Evolutionary conservation across 2,113 vertebrate genomes (phyloP), one percentile per base, ranked within the genome.

Genomic region (Vidua macroura): DNA sequence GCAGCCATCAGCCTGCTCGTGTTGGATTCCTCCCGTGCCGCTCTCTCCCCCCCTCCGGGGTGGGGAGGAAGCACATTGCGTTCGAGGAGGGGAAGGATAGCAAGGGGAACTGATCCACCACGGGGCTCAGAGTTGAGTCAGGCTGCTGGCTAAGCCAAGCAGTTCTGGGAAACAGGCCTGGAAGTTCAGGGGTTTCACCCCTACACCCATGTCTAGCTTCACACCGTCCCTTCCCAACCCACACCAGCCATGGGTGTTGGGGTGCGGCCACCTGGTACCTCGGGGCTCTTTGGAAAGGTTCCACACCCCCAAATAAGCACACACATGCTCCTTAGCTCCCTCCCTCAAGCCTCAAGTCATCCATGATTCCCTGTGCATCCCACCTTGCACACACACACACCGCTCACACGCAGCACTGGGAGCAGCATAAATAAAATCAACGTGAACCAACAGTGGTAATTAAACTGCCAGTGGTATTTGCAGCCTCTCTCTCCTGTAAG

Each of bases 1-100:
- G 90, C 91, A 96, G 96, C 91, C 96, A 95, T 96, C 93, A 96
- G 92, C 88, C 83, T 82, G 92, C 89, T 96, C 77, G 44, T 39
- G 93, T 77, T 25, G 1, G 86, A 96, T 94, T 92, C 94, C 94
- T 96, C 87, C 91, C 43, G 3, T 92, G 88, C 78, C 4, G 53
- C 46, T 79, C 58, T 85, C 81, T 91, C 85, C 80, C 88, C 31
- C 27, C 3, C 81, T 85, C 52, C 1, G 37, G 55, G 67, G 62
- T 23, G 73, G 92, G n/a, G 62, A 85, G 80, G 88, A 93, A 93
- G 81, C 10, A 21, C 81, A 17, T 20, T 44, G 93, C 25, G 1
- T 89, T 75, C 3, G 6, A 78, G 52, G 86, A 96, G 79, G 78
- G 35, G 62, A 96, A 94, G 92, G 83, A 89, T 56, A 62, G 74